Percentiles rank a stretch among this genome's conserved stretches.
Conservation (phyloP, 2,888 invertebrate species). For the Coelopa pilipes region DNA sequence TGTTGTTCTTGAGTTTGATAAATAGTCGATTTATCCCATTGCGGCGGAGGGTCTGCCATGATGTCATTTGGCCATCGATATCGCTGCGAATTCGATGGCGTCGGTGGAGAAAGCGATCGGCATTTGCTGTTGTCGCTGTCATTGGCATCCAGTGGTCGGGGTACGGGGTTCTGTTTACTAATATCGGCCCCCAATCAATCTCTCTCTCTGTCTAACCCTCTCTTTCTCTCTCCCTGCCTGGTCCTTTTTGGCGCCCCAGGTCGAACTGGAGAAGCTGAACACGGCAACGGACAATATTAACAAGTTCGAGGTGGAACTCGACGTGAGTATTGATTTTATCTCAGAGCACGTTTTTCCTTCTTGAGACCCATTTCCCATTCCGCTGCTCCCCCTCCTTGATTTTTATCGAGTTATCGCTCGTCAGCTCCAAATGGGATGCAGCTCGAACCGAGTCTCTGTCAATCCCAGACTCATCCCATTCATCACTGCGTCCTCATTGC, state of each 20-base stretch:
- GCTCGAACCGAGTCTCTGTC: no score
- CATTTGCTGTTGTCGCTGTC: slow-evolving; percentile 26
- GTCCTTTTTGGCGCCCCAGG: slow-evolving; percentile 65
- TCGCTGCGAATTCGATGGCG: neutral
- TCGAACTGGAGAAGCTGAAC: slow-evolving; percentile 89
- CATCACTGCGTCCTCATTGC: neutral
- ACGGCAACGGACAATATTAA: slow-evolving; percentile 94
- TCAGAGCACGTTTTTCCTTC: slow-evolving; percentile 25
- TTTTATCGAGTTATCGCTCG: no score
- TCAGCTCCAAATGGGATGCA: no score
- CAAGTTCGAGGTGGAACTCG: slow-evolving; percentile 87
- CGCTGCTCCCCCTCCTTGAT: neutral
- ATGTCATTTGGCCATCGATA: neutral
- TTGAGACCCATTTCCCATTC: neutral
- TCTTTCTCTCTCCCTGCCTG: neutral
- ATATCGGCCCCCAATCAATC: neutral
- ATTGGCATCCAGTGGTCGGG: no score
- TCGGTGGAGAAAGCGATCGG: neutral
- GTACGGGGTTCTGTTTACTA: neutral
- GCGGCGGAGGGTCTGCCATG: neutral
- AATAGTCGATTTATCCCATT: neutral
- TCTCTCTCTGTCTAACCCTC: no score
- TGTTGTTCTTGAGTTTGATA: neutral
- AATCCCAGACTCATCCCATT: neutral
- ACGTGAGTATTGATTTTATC: slow-evolving; percentile 70